Percentiles rank a stretch among this genome's conserved stretches.
These are phyloP conservation scores for Phoxinus phoxinus DNA, from an alignment of 2,113 vertebrate species.

Conservation along the genomic window DNA sequence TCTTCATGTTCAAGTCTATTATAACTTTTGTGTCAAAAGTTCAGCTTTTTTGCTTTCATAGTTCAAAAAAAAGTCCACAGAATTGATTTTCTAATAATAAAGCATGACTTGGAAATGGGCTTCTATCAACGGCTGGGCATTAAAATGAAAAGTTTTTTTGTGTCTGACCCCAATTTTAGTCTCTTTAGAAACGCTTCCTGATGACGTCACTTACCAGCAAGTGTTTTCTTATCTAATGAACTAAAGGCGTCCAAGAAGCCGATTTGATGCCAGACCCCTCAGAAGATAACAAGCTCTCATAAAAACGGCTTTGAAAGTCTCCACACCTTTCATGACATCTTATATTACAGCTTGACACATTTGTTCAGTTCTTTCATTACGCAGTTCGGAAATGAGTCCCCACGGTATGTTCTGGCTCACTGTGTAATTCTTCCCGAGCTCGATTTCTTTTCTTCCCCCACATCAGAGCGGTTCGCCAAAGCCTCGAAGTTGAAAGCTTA, in stretches of 20 bases:
- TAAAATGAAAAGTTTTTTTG: neutral
- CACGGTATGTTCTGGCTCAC: neutral
- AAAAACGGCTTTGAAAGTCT: constrained; percentile 3
- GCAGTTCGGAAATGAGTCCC: neutral
- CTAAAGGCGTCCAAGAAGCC: neutral
- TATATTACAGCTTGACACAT: constrained; percentile 5
- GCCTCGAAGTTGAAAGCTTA: constrained; percentile 4
- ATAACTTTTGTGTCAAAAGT: constrained; percentile 4
- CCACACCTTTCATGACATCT: constrained; percentile 6
- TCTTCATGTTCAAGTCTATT: constrained; percentile 22
- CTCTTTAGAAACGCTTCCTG: neutral
- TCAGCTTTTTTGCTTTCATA: neutral
- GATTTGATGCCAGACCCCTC: neutral
- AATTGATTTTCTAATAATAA: constrained; percentile 37
- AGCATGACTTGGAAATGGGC: neutral
- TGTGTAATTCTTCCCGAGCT: neutral
- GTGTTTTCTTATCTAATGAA: constrained; percentile 10
- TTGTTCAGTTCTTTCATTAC: neutral
- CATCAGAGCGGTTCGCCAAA: neutral
- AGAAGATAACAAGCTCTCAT: constrained; percentile 15
- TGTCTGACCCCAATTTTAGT: constrained; percentile 2
- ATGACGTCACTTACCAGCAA: neutral
- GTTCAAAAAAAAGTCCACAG: too few species aligned
- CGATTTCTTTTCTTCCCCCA: neutral
- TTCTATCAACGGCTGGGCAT: neutral